Evolutionary conservation across 30 jellyfish, hydroid and myxozoan species (phyloP).

Genomic region (Turritopsis dohrnii): DNA sequence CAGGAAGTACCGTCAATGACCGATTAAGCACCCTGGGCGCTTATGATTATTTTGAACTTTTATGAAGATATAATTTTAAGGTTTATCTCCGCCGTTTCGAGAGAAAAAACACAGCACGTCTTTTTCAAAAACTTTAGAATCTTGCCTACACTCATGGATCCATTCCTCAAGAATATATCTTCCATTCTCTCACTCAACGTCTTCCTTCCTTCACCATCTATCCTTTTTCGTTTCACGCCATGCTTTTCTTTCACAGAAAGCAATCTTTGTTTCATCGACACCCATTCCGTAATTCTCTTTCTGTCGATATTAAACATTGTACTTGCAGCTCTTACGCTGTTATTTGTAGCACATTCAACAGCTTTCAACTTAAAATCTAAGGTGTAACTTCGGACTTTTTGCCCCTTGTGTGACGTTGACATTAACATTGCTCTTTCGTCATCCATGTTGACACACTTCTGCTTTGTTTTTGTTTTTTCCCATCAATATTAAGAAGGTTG

Average conservation of each 20-base stretch:
- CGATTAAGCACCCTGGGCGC: conserved; percentile 16
- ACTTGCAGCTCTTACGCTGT: conserved; percentile 13
- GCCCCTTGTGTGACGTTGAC: conserved; percentile 7
- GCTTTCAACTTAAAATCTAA: conserved; percentile 7
- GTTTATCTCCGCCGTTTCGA: conserved; percentile 12
- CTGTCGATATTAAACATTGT: too few relatives aligned
- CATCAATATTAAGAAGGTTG: neutral
- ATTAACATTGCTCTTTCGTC: conserved; percentile 3
- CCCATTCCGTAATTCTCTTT: too few relatives aligned
- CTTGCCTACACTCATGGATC: conserved; percentile 10
- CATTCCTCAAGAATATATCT: conserved; percentile 3
- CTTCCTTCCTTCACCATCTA: too few relatives aligned
- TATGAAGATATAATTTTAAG: too few relatives aligned
- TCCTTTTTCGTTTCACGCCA: conserved; percentile 10
- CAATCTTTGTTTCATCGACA: too few relatives aligned
- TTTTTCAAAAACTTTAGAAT: conserved; percentile 1
- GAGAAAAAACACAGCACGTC: conserved; percentile 5
- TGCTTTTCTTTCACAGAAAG: too few relatives aligned
- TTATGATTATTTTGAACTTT: neutral
- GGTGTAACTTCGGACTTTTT: conserved; percentile 10
- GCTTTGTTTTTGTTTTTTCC: neutral
- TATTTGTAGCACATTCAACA: conserved; percentile 8
- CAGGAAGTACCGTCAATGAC: neutral
- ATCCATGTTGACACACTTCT: conserved; percentile 9
- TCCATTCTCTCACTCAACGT: conserved; percentile 4